Percentiles rank a stretch among this genome's conserved stretches.
Conservation (phyloP, 2,797 vertebrate genomes). For the Podarcis lilfordi region DNA sequence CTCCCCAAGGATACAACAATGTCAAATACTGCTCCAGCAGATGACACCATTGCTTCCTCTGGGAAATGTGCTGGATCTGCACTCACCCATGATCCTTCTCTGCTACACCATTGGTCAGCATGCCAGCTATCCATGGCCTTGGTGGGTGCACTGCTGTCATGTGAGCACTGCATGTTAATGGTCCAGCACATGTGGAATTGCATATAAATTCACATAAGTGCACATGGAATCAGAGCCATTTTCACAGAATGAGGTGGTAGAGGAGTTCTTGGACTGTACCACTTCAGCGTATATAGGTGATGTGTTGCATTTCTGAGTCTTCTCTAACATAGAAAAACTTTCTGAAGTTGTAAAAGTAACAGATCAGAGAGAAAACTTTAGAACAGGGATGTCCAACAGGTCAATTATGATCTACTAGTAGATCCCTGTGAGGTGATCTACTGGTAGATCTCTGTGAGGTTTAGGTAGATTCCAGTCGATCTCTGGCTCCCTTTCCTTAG, state of each 20-base stretch:
- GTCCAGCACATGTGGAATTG: background rate
- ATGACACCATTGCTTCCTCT: too few species aligned
- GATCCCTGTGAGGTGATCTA: too few species aligned
- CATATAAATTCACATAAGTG: background rate
- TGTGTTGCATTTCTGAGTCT: background rate
- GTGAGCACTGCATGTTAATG: background rate
- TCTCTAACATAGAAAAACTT: background rate
- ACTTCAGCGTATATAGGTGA: background rate
- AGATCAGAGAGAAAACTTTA: background rate
- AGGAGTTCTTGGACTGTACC: background rate
- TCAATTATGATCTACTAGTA: too few species aligned
- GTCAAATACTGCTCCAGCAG: too few species aligned
- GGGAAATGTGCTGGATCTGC: too few species aligned
- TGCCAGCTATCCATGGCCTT: background rate
- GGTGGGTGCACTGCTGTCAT: background rate
- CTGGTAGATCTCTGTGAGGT: too few species aligned
- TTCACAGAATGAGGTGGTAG: background rate
- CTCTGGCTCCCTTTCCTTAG: too few species aligned
- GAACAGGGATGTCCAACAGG: too few species aligned
- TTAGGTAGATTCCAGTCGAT: too few species aligned
- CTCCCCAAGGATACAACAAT: too few species aligned
- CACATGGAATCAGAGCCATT: background rate
- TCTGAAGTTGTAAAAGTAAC: background rate
- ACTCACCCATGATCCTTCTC: too few species aligned
- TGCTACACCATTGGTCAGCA: too few species aligned